Percentiles rank a stretch among this genome's conserved stretches.
phyloP scores from a whole-genome alignment of 2,113 vertebrate species.

The Cacatua alba region DNA sequence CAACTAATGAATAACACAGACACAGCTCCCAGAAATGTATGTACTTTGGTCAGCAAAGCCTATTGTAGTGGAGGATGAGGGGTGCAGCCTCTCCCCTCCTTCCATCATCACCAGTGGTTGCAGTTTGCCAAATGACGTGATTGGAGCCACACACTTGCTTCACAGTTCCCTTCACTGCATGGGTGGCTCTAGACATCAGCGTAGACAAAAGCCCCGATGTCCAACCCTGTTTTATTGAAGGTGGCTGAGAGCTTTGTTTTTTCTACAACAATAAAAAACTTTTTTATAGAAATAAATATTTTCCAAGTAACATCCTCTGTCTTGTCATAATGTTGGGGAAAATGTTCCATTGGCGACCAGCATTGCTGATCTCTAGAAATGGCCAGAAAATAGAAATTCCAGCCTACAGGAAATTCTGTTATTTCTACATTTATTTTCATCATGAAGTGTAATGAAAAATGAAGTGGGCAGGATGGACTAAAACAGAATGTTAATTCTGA shows the following conservation, averaged over 20 bases:
- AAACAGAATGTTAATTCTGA: constrained; percentile 49
- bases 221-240: neutral
- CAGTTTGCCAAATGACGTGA: neutral
- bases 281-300: neutral
- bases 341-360: neutral
- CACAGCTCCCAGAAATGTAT: neutral
- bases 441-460: constrained; percentile 33
- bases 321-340: neutral
- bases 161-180: neutral
- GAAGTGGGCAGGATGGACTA: neutral
- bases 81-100: neutral
- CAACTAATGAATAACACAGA: neutral
- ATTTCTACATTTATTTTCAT: constrained; percentile 45
- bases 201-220: neutral
- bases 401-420: constrained; percentile 20
- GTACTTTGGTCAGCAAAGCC: neutral
- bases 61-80: neutral
- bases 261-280: neutral
- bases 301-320: neutral
- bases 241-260: neutral
- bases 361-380: neutral
- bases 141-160: neutral
- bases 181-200: neutral
- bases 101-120: neutral
- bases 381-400: neutral